Evolutionary conservation across 1,140 invertebrate genomes (phyloP).

Genomic region (Riptortus pedestris): DNA sequence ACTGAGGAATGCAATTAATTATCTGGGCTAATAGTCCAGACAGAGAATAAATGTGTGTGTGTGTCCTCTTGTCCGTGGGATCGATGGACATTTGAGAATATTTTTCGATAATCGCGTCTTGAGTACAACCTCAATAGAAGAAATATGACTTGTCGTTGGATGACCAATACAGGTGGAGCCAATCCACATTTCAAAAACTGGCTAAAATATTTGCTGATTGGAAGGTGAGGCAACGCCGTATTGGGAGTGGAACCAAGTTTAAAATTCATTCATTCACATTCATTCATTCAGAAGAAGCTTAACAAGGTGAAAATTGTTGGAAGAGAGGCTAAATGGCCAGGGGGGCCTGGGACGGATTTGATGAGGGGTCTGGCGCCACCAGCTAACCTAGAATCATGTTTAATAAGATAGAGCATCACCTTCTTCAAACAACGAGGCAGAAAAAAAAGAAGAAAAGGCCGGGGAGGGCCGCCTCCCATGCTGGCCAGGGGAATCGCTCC

Average conservation of each 20-base stretch:
- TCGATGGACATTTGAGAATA: too few relatives aligned
- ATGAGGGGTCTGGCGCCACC: constrained; percentile 2
- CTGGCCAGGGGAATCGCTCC: background rate
- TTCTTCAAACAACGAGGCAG: constrained; percentile 12
- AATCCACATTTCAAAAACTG: too few relatives aligned
- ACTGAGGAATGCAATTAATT: too few relatives aligned
- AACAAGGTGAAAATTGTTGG: constrained; percentile 18
- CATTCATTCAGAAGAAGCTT: constrained; percentile 6
- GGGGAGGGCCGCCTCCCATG: background rate
- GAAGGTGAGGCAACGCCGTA: background rate
- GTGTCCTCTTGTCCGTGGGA: too few relatives aligned
- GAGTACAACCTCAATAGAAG: too few relatives aligned
- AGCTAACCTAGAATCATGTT: constrained; percentile 15
- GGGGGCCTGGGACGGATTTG: background rate
- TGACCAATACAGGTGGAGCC: too few relatives aligned
- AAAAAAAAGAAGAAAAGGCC: constrained; percentile 2
- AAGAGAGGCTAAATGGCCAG: background rate
- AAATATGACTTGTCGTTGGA: too few relatives aligned
- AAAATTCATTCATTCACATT: constrained; percentile 11
- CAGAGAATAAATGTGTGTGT: too few relatives aligned
- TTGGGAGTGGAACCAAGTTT: background rate
- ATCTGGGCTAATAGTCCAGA: too few relatives aligned
- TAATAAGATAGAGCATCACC: constrained; percentile 16
- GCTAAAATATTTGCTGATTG: too few relatives aligned
- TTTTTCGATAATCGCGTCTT: too few relatives aligned